These are phyloP conservation scores for Aproaerema taeniolella DNA, from an alignment of 2,888 invertebrate species.

Conservation along the genomic window DNA sequence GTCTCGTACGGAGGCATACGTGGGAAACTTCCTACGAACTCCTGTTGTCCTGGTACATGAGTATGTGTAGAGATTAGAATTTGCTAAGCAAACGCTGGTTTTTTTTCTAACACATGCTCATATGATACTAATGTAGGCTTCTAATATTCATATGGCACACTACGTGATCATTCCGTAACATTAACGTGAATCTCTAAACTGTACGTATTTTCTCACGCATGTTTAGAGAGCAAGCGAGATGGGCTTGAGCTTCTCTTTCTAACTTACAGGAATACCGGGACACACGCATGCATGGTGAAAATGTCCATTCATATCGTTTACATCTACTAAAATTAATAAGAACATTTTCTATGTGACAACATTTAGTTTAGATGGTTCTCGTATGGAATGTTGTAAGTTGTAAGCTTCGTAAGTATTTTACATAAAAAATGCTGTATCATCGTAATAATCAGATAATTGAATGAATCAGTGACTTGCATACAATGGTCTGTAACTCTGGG, in stretches of 20 bases:
- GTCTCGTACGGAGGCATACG: slow-evolving; percentile 59
- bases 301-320: too few species aligned
- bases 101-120: slow-evolving; percentile 63
- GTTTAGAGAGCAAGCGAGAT: slow-evolving; percentile 23
- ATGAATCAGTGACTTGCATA: slow-evolving; percentile 10
- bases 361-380: too few species aligned
- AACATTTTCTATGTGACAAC: too few species aligned
- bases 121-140: slow-evolving; percentile 42
- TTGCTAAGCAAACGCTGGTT: slow-evolving; percentile 71
- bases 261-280: slow-evolving; percentile 17
- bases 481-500: slow-evolving; percentile 1
- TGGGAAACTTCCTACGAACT: slow-evolving; percentile 49
- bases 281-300: slow-evolving; percentile 25
- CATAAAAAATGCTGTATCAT: slow-evolving; percentile 3
- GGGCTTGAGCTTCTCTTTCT: slow-evolving; percentile 19
- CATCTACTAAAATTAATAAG: too few species aligned
- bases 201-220: slow-evolving; percentile 18
- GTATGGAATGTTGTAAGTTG: too few species aligned
- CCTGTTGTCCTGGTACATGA: slow-evolving; percentile 64
- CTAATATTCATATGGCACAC: slow-evolving; percentile 31
- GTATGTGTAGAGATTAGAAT: slow-evolving; percentile 77
- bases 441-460: slow-evolving; percentile 9
- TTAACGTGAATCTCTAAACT: slow-evolving; percentile 18
- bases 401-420: too few species aligned
- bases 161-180: not conserved